Base-by-base conservation (phyloP, 1,140 invertebrate genomes). In the Drosophila rufa region DNA sequence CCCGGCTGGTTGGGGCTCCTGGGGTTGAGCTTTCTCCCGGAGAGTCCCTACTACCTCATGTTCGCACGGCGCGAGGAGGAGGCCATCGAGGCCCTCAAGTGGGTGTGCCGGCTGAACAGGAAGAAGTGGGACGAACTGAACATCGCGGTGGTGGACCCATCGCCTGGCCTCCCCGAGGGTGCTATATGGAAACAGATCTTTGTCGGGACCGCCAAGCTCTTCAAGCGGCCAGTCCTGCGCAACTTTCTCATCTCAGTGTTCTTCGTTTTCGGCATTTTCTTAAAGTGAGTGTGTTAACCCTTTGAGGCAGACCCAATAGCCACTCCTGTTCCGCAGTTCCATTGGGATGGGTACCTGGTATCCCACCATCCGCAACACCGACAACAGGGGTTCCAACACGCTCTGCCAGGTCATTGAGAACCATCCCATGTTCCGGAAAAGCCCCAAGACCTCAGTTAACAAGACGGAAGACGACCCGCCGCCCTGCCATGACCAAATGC, bases 341-440 rank as follows among this genome's bases (percentile, higher is more conserved):
- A 36, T 71, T 36, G 71, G 71, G 1, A n/a, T 71, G 5, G 67
- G 48, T 3, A n/a, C 56, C 22, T 75, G 71, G 71, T 75, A 25
- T 43, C 71, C 71, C 4, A 25, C 48, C 19, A 40, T 75, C 15
- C 67, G 71, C 3, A 75, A 62, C 51, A 30, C 33, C 33, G 48
- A 71, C 25, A 67, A 38, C 40, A 22, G 12, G 2, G 22, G 12
- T 1, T 12, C n/a, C 1, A 12, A 9, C 0, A 47, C 19, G 25
- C 5, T 75, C 0, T 75, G 71, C 12, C 12, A 58, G 2, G 30
- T 68, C 9, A 27, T 68, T 4, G 4, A 22, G 3, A 5, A 12
- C 9, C 36, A 47, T 8, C 43, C 58, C 11, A 4, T 9, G 11
- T 25, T 19, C 6, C 14, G n/a, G 7, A 40, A 27, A 2, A 1